Conservation (phyloP, 53 echinoderm and acorn worm genomes). For the Pentamera pediparva region DNA sequence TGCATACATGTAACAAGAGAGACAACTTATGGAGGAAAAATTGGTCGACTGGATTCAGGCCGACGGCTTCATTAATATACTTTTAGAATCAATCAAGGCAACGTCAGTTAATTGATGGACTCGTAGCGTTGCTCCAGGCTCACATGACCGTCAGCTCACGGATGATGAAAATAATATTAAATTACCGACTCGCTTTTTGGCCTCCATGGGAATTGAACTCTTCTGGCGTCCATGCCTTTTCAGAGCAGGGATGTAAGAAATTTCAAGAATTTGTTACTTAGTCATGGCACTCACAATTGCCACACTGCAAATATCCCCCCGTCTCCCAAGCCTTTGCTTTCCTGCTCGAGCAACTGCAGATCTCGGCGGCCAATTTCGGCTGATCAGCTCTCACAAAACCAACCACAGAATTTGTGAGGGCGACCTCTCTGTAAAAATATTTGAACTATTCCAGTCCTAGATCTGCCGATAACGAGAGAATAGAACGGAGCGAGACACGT, state of each 20-base stretch:
- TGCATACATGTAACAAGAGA: too few species aligned
- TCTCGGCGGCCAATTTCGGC: slow-evolving; percentile 28
- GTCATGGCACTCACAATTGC: too few species aligned
- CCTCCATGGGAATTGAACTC: slow-evolving; percentile 17
- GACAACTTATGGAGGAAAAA: too few species aligned
- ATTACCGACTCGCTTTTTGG: slow-evolving; percentile 10
- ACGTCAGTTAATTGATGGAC: too few species aligned
- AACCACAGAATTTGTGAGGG: slow-evolving; percentile 31
- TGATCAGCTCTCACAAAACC: slow-evolving; percentile 24
- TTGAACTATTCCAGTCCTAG: slow-evolving; percentile 25
- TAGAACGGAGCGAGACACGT: background rate
- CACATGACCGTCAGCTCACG: slow-evolving; percentile 20
- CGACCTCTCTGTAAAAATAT: slow-evolving; percentile 27
- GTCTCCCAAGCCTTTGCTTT: background rate
- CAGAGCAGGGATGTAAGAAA: slow-evolving; percentile 3
- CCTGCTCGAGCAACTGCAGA: too few species aligned
- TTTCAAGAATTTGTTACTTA: slow-evolving; percentile 35
- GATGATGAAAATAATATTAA: slow-evolving; percentile 24
- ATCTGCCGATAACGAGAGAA: background rate
- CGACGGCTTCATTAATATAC: too few species aligned
- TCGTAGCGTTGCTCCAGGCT: slow-evolving; percentile 6
- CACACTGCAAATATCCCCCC: too few species aligned
- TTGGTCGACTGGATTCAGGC: too few species aligned
- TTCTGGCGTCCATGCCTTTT: slow-evolving; percentile 19
- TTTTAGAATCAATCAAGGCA: too few species aligned